A percentile compares a stretch with the other conserved stretches of the same genome.
Conservation (phyloP, 2,113 vertebrate species). For the Paralichthys olivaceus region DNA sequence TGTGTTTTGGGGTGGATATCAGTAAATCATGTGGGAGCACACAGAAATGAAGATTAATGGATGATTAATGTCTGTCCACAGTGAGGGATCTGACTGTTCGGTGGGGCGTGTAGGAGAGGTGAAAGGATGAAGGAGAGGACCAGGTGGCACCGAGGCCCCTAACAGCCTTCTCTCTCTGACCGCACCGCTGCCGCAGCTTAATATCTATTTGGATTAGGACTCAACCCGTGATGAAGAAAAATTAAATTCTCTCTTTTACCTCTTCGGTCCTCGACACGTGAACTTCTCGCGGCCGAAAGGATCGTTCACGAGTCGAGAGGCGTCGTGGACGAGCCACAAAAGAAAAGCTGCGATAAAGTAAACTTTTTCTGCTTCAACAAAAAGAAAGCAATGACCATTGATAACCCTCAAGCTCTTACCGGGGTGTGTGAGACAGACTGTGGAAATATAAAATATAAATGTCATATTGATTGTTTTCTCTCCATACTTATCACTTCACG, state of each 20-base stretch:
- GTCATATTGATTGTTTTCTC: constrained; percentile 55
- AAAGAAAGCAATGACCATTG: background rate
- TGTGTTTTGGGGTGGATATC: constrained; percentile 29
- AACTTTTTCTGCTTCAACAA: background rate
- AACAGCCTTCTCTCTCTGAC: constrained; percentile 15
- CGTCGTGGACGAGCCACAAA: too few relatives aligned
- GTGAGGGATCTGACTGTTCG: constrained; percentile 48
- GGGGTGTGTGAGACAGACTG: constrained; percentile 6
- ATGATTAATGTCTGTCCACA: constrained; percentile 57
- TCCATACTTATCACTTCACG: constrained; percentile 38
- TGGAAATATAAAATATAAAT: background rate
- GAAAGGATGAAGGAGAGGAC: constrained; percentile 60
- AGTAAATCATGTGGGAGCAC: constrained; percentile 39
- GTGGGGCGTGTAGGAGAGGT: constrained; percentile 45
- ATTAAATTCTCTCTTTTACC: background rate
- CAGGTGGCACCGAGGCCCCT: constrained; percentile 48
- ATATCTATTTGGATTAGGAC: constrained; percentile 44
- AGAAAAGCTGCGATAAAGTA: background rate
- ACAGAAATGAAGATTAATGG: constrained; percentile 64
- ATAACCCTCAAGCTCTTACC: constrained; percentile 6
- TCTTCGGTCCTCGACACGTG: background rate
- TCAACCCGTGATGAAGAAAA: constrained; percentile 13
- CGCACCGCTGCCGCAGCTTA: constrained; percentile 1
- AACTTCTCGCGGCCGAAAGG: background rate
- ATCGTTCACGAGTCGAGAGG: too few relatives aligned